These are phyloP conservation scores for Epizoanthus rinbou DNA, from an alignment of 92 coral and sea anemone genomes.

Conservation along the genomic window DNA sequence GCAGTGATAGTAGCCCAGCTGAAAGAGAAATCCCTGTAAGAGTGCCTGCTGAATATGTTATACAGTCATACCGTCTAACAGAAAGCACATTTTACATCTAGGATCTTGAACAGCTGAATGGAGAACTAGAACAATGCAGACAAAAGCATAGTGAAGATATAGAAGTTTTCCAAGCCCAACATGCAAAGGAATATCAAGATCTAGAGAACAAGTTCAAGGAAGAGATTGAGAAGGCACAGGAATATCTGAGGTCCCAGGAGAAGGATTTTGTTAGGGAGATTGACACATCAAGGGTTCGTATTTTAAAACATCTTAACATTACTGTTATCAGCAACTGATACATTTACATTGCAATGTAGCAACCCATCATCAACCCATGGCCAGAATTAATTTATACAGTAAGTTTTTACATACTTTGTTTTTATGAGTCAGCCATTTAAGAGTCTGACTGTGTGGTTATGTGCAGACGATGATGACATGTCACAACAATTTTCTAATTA, in stretches of 20 bases:
- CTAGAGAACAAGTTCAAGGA: slow-evolving; percentile 65
- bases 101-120: slow-evolving; percentile 74
- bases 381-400: too few species aligned
- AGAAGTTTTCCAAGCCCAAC: slow-evolving; percentile 58
- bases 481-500: too few species aligned
- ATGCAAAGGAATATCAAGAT: slow-evolving; percentile 62
- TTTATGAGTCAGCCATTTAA: too few species aligned
- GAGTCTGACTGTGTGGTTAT: too few species aligned
- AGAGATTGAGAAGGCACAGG: slow-evolving; percentile 73
- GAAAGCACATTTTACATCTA: slow-evolving; percentile 3
- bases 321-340: neutral
- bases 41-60: neutral
- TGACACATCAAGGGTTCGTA: slow-evolving; percentile 64
- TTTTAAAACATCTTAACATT: neutral
- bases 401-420: too few species aligned
- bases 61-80: neutral
- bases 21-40: too few species aligned
- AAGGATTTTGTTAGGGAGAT: slow-evolving; percentile 65
- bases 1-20: too few species aligned
- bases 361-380: too few species aligned
- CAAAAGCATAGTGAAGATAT: slow-evolving; percentile 62
- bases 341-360: neutral
- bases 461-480: too few species aligned
- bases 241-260: slow-evolving; percentile 58
- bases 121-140: slow-evolving; percentile 66